Evolutionary conservation across 2,888 invertebrate species (phyloP), one percentile per base, ranked within the genome.

Genomic region (Scaptodrosophila latifasciaeformis): DNA sequence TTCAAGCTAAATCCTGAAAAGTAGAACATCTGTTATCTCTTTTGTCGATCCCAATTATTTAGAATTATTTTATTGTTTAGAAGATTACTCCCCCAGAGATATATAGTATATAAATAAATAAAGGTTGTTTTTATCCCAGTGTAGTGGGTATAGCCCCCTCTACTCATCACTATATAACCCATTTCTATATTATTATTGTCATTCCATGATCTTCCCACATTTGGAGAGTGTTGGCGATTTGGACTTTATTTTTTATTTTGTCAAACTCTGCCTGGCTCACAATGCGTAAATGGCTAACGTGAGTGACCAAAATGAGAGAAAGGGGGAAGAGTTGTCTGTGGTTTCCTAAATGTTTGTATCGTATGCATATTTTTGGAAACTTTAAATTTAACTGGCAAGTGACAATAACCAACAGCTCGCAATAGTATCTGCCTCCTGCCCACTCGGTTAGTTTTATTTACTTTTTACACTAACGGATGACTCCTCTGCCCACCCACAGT

Each of bases 381-480:
- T 67, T 74, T 61, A 70, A 71, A 78, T 65, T 74, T 47, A 57
- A 59, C 54, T 57, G 51, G 34, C 52, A 39, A 67, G 49, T 51
- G 72, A 62, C 58, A 37, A 30, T 46, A 64, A 64, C 67, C 57
- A 67, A 61, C 77, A 67, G 58, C 54, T 56, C 55, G n/a, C 27
- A 5, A 27, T n/a, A 27, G 27, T 9, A 6, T 2, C n/a, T 45
- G 37, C 13, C 40, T 39, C 21, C 27, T n/a, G n/a, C n/a, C n/a
- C n/a, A n/a, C n/a, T n/a, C 51, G 49, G 59, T 62, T 62, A 50
- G 54, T 62, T 58, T 57, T 45, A 62, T 51, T 51, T 62, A 56
- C 37, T 18, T 34, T 1, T 10, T 17, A 37, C 13, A 17, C 2
- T 37, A n/a, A n/a, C n/a, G n/a, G n/a, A n/a, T n/a, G n/a, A n/a